These are phyloP conservation scores for Apostichopus japonicus DNA, from an alignment of 35 echinoderm and acorn worm species.

Conservation along the genomic window DNA sequence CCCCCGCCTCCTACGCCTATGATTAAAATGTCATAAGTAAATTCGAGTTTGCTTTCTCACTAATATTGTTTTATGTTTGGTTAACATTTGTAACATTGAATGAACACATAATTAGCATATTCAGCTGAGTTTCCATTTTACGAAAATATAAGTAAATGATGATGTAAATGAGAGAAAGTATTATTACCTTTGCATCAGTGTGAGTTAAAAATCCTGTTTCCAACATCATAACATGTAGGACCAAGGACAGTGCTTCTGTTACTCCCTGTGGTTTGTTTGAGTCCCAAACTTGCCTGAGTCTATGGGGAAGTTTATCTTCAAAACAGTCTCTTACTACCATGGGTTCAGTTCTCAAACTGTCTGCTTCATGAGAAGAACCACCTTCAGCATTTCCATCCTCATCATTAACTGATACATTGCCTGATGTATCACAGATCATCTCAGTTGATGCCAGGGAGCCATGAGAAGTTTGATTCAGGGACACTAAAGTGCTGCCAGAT, in stretches of 20 bases:
- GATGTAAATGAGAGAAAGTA: too few relatives aligned
- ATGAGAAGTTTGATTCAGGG: too few relatives aligned
- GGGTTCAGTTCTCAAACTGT: conserved; percentile 26
- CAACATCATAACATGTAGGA: conserved; percentile 83
- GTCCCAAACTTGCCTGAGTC: conserved; percentile 62
- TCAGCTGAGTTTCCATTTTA: too few relatives aligned
- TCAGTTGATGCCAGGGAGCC: too few relatives aligned
- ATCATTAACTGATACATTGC: too few relatives aligned
- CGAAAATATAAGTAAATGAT: too few relatives aligned
- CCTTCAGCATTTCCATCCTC: background rate
- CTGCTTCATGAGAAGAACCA: background rate
- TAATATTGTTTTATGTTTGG: too few relatives aligned
- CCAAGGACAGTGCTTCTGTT: conserved; percentile 74
- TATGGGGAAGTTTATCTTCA: conserved; percentile 51
- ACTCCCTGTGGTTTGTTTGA: conserved; percentile 44
- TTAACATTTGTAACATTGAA: too few relatives aligned
- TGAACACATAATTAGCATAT: background rate
- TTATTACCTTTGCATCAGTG: background rate
- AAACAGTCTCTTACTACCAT: conserved; percentile 65
- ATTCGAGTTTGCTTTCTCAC: too few relatives aligned
- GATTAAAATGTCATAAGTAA: too few relatives aligned
- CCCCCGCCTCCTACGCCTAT: too few relatives aligned
- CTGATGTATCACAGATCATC: too few relatives aligned
- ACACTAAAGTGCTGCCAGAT: background rate
- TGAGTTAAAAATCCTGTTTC: conserved; percentile 75